Percentiles rank a stretch among this genome's conserved stretches.
Conservation (phyloP, 2,797 vertebrate genomes). For the Onychomys leucogaster region DNA sequence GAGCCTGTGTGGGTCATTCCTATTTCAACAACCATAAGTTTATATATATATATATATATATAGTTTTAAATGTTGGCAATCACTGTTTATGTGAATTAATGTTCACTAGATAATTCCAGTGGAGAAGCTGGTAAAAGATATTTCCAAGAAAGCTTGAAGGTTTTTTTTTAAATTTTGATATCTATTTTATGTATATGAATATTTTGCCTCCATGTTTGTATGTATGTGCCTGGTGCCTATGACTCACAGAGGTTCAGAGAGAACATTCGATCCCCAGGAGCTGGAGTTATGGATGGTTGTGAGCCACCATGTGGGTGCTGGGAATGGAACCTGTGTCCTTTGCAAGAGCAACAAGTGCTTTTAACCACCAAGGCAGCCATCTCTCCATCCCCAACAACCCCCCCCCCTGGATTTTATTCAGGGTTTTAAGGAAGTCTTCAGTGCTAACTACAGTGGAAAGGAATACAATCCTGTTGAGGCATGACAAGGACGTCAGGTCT, state of each 20-base stretch:
- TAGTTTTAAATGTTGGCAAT: background rate
- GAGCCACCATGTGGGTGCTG: background rate
- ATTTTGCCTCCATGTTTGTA: background rate
- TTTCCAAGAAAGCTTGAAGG: slow-evolving; percentile 94
- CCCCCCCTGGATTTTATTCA: slow-evolving; percentile 95
- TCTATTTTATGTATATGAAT: background rate
- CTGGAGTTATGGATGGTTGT: background rate
- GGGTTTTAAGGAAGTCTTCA: slow-evolving; percentile 99
- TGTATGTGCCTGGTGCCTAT: background rate
- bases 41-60: background rate
- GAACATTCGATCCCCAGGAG: background rate
- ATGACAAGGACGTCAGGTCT: slow-evolving; percentile 92
- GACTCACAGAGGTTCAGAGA: background rate
- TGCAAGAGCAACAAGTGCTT: background rate
- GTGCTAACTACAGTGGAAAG: slow-evolving; percentile 98
- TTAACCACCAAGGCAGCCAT: background rate
- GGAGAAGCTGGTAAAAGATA: slow-evolving; percentile 98
- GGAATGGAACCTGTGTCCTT: background rate
- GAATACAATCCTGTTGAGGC: slow-evolving; percentile 97
- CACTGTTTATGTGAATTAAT: background rate
- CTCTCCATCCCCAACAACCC: slow-evolving; percentile 87
- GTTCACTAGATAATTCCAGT: slow-evolving; percentile 95
- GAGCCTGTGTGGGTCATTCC: background rate
- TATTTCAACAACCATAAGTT: too few species aligned
- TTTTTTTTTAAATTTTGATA: background rate